Conservation (phyloP, 2,113 vertebrate genomes). For the Myanophis thanlyinensis region DNA sequence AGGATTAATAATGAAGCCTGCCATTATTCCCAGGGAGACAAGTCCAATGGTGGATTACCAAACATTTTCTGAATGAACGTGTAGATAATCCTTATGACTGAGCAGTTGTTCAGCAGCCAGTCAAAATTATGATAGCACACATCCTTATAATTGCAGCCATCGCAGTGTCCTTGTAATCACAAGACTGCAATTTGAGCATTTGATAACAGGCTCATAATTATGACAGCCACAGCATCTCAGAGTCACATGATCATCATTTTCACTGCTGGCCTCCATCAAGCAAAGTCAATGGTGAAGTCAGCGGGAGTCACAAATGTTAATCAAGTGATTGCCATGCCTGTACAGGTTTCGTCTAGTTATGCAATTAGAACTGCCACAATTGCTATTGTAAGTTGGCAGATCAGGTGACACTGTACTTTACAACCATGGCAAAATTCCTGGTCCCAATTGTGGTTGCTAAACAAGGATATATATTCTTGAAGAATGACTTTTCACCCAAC, state of each 20-base stretch:
- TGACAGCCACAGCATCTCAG: not conserved
- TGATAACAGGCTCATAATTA: not conserved
- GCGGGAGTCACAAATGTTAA: not conserved
- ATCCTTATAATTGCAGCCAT: not conserved
- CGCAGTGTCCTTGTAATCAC: not conserved
- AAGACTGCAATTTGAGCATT: not conserved
- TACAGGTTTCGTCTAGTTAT: not conserved
- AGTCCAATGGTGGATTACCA: not conserved
- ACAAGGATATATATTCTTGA: not conserved
- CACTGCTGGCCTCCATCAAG: not conserved
- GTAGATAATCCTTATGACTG: not conserved
- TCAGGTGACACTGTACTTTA: not conserved
- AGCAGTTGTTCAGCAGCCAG: not conserved
- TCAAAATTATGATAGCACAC: not conserved
- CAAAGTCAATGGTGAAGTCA: not conserved
- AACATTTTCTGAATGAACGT: not conserved
- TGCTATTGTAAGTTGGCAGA: not conserved
- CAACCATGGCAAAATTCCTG: not conserved
- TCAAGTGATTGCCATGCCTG: not conserved
- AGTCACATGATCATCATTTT: not conserved
- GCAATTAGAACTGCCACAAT: not conserved
- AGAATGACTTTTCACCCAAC: not conserved
- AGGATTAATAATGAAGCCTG: not conserved
- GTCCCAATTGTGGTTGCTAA: not conserved
- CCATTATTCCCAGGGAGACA: not conserved